Conservation (phyloP, 2,113 vertebrate genomes). For the Aptenodytes forsteri region DNA sequence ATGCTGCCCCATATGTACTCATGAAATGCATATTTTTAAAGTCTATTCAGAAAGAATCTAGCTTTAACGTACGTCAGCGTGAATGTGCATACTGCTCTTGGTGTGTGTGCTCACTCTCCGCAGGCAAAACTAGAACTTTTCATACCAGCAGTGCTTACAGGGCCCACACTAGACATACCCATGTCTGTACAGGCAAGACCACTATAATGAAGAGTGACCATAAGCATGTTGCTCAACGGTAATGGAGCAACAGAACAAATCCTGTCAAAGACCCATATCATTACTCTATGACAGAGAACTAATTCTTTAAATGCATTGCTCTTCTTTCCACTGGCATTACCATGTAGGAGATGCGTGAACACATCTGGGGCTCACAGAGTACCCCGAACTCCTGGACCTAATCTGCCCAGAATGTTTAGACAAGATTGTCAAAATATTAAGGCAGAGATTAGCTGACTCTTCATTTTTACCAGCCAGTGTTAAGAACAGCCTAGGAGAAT, state of each 20-base stretch:
- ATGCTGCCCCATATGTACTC: not conserved
- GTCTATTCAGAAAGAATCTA: not conserved
- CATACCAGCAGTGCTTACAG: not conserved
- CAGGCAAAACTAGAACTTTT: not conserved
- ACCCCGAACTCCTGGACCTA: not conserved
- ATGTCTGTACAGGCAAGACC: not conserved
- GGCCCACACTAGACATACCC: not conserved
- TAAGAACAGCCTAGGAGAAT: not conserved
- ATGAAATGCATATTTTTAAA: not conserved
- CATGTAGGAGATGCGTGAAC: not conserved
- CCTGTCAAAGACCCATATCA: not conserved
- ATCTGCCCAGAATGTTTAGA: not conserved
- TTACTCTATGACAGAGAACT: not conserved
- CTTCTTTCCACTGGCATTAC: not conserved
- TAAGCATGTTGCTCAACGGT: not conserved
- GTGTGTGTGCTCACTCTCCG: fast-evolving
- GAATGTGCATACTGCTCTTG: fast-evolving
- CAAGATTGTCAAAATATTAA: not conserved
- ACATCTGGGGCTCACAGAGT: not conserved
- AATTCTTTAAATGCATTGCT: not conserved
- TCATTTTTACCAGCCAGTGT: not conserved
- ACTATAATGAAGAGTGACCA: not conserved
- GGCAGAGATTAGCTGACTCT: not conserved
- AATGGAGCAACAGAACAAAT: not conserved
- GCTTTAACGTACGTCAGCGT: not conserved